Evolutionary conservation across 2,888 invertebrate species (phyloP).

Genomic region (Thecocarcelia acutangulata): DNA sequence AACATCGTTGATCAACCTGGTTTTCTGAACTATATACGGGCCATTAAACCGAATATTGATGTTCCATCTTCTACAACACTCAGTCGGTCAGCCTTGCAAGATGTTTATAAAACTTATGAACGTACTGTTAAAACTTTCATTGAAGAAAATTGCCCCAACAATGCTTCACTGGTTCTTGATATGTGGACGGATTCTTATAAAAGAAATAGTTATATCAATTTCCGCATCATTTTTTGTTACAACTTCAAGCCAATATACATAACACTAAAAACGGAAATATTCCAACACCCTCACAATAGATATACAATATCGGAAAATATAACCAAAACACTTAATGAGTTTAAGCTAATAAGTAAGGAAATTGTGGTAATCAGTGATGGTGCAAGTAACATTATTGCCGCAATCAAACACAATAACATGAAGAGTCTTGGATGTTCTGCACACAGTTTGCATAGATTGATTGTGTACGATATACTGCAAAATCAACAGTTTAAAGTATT

Average conservation of each 20-base stretch:
- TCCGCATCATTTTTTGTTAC: neutral
- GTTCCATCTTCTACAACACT: neutral
- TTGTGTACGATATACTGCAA: constrained; percentile 6
- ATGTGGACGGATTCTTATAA: no score
- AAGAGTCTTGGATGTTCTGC: constrained; percentile 4
- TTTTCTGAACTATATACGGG: no score
- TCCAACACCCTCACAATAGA: constrained; percentile 14
- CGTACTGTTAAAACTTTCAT: neutral
- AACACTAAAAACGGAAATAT: constrained; percentile 14
- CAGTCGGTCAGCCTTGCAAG: neutral
- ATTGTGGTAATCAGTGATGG: constrained; percentile 3
- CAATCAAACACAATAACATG: neutral
- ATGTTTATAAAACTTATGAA: neutral
- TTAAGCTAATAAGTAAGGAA: neutral
- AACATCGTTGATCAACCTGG: no score
- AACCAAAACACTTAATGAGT: neutral
- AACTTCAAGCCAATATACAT: neutral
- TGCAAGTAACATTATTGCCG: constrained; percentile 13
- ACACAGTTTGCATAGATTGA: neutral
- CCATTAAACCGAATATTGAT: neutral
- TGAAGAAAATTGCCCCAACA: neutral
- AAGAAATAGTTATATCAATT: neutral
- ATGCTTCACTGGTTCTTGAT: neutral
- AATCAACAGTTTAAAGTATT: constrained; percentile 6
- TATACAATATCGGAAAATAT: constrained; percentile 7